A percentile compares a stretch with the other conserved stretches of the same genome.
Conservation (phyloP, 2,888 invertebrate genomes). For the Ptychoptera contaminata region DNA sequence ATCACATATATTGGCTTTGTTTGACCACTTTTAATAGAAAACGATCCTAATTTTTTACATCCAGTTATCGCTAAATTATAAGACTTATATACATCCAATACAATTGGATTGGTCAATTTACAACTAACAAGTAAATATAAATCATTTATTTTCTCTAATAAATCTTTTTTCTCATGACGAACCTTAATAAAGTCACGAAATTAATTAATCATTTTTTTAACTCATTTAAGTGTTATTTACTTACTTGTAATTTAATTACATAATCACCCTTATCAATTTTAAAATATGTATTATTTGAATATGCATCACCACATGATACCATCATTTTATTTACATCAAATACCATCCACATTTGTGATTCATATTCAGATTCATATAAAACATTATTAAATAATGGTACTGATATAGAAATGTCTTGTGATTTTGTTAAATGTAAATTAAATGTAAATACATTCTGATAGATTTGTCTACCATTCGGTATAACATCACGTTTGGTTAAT, state of each 20-base stretch:
- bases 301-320: conserved; percentile 76
- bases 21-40: conserved; percentile 40
- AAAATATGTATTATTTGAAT: conserved; percentile 54
- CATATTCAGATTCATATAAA: conserved; percentile 90
- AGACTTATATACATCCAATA: conserved; percentile 56
- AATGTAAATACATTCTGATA: conserved; percentile 82
- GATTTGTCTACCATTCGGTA: conserved; percentile 77
- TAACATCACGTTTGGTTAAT: conserved; percentile 63
- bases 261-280: conserved; percentile 96
- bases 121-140: conserved; percentile 57
- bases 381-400: conserved; percentile 68
- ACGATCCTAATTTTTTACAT: conserved; percentile 59
- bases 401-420: conserved; percentile 66
- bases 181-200: background rate
- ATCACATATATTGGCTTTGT: conserved; percentile 63
- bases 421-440: conserved; percentile 65
- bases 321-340: conserved; percentile 83
- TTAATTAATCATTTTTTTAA: background rate
- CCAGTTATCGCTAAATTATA: conserved; percentile 31
- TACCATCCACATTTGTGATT: conserved; percentile 93
- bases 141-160: conserved; percentile 74
- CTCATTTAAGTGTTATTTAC: background rate
- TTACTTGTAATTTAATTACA: conserved; percentile 62
- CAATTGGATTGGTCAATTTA: conserved; percentile 54
- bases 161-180: conserved; percentile 73